Evolutionary conservation across 2,113 vertebrate genomes (phyloP).

Genomic region (Thomomys bottae): DNA sequence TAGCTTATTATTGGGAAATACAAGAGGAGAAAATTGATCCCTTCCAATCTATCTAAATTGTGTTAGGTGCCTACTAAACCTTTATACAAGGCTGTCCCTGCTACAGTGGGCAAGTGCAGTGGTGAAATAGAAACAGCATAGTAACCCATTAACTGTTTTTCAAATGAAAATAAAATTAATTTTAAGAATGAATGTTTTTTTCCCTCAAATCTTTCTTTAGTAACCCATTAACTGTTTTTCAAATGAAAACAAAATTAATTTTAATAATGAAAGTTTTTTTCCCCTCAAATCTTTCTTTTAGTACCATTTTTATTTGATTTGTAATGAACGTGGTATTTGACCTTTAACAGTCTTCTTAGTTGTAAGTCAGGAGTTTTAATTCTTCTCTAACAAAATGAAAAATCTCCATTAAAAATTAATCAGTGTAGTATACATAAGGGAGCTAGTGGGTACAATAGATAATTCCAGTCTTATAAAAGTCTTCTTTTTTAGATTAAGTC

Average conservation of each 20-base stretch:
- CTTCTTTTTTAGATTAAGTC: background rate
- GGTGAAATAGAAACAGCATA: background rate
- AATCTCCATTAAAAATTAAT: background rate
- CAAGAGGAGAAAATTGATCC: background rate
- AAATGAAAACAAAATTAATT: background rate
- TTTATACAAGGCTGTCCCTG: background rate
- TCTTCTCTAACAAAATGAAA: conserved; percentile 2
- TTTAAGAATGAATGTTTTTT: background rate
- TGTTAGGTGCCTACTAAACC: background rate
- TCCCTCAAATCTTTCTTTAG: background rate
- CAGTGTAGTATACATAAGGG: background rate
- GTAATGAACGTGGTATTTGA: background rate
- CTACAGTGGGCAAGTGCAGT: too few relatives aligned
- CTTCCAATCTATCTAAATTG: background rate
- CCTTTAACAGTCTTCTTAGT: background rate
- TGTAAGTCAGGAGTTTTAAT: background rate
- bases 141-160: background rate
- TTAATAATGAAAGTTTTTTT: background rate
- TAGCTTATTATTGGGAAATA: background rate
- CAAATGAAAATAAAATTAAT: background rate
- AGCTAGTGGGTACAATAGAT: background rate
- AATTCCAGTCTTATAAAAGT: background rate
- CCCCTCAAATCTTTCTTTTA: background rate
- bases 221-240: too few relatives aligned
- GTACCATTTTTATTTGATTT: conserved; percentile 15